phyloP scores from a whole-genome alignment of 2,113 vertebrate species.

The Ailurus styani region DNA sequence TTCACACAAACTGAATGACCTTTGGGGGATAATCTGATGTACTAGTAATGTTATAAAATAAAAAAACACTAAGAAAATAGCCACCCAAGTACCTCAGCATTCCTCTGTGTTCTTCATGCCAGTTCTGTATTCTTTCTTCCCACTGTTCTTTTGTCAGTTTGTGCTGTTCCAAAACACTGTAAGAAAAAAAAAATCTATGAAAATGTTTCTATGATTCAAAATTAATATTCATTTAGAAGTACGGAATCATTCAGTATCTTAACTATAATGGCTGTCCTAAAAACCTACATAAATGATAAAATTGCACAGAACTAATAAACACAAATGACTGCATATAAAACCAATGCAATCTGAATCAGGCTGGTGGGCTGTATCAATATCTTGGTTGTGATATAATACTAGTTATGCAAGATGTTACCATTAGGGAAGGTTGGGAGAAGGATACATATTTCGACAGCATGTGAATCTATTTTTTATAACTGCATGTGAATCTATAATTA shows the following conservation, averaged over 20 bases:
- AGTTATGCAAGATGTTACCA: neutral
- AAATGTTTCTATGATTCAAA: neutral
- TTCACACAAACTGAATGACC: neutral
- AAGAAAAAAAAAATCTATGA: conserved; percentile 43
- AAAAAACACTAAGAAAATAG: neutral
- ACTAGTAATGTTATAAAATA: neutral
- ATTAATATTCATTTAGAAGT: neutral
- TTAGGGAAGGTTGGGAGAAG: neutral
- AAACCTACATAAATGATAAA: neutral
- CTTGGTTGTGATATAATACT: neutral
- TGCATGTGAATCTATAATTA: neutral
- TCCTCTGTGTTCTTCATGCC: conserved; percentile 96
- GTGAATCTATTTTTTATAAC: neutral
- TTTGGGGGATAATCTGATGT: neutral
- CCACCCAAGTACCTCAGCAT: conserved; percentile 89
- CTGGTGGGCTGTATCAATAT: neutral
- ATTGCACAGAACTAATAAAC: neutral
- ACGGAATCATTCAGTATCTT: neutral
- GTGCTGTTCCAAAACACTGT: conserved; percentile 96
- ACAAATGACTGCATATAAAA: neutral
- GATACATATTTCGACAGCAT: too few relatives aligned
- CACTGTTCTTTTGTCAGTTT: conserved; percentile 98
- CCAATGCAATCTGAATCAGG: neutral
- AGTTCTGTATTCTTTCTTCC: conserved; percentile 99
- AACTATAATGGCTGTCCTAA: neutral